These are phyloP conservation scores for Diaperis boleti DNA, from an alignment of 2,888 invertebrate species.

Conservation along the genomic window DNA sequence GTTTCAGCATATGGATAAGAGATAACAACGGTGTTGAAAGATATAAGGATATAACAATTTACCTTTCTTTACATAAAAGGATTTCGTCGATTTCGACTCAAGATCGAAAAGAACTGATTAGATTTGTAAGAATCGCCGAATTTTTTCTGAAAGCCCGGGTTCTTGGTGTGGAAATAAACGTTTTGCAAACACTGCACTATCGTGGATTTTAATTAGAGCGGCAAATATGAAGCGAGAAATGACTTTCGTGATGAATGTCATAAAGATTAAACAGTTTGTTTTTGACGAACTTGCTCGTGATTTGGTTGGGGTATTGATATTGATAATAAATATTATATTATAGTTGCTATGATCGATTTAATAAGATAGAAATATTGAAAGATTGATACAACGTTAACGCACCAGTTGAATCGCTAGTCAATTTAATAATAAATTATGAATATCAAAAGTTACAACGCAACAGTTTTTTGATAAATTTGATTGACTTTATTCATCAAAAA, in stretches of 20 bases:
- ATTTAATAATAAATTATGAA: too few species aligned
- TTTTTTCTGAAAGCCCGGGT: conserved; percentile 14
- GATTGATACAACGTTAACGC: too few species aligned
- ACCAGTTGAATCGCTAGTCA: too few species aligned
- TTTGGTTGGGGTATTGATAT: too few species aligned
- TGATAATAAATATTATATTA: too few species aligned
- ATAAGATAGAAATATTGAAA: too few species aligned
- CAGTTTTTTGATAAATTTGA: too few species aligned
- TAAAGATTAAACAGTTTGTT: conserved; percentile 2
- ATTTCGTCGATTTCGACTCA: conserved; percentile 14
- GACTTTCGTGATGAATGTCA: background rate
- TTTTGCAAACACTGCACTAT: conserved; percentile 7
- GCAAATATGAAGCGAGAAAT: background rate
- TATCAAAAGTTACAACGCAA: too few species aligned
- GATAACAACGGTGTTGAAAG: conserved; percentile 32
- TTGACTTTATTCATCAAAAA: too few species aligned
- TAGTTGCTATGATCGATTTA: too few species aligned
- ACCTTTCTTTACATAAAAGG: conserved; percentile 34
- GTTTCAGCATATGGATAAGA: conserved; percentile 33
- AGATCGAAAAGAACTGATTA: conserved; percentile 32
- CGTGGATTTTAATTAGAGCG: conserved; percentile 17
- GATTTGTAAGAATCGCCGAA: conserved; percentile 25
- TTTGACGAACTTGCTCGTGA: too few species aligned
- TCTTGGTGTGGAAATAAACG: conserved; percentile 5
- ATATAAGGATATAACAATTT: conserved; percentile 37